Evolutionary conservation across 2,113 vertebrate genomes (phyloP).

Genomic region (Nothobranchius kuhntae): DNA sequence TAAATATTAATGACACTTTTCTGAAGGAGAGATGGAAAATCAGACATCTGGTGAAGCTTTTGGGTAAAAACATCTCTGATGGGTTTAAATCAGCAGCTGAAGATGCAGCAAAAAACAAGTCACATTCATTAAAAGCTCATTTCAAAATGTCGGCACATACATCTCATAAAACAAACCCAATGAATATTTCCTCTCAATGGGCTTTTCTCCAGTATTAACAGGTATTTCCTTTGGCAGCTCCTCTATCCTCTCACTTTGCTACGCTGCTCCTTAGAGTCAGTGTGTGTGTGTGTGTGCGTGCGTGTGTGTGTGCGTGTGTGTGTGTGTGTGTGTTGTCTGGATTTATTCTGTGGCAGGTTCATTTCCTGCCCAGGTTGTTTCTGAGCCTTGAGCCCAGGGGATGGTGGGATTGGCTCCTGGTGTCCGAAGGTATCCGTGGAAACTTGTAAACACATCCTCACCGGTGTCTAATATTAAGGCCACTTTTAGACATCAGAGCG

Average conservation of each 20-base stretch:
- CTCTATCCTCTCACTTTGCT: conserved; percentile 55
- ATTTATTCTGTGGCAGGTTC: conserved; percentile 21
- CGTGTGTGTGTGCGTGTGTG: too few relatives aligned
- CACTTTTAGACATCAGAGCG: conserved; percentile 28
- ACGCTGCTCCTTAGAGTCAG: conserved; percentile 56
- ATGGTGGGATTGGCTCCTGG: conserved; percentile 22
- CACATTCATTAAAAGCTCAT: neutral
- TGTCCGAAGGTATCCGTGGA: conserved; percentile 21
- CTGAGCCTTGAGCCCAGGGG: conserved; percentile 25
- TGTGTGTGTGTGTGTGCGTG: conserved; percentile 4
- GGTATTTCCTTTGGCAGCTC: conserved; percentile 59
- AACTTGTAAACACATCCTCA: conserved; percentile 46
- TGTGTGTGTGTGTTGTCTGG: conserved; percentile 24
- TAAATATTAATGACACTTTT: neutral
- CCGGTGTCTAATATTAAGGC: conserved; percentile 40
- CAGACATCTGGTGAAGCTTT: conserved; percentile 13
- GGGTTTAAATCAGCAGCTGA: neutral
- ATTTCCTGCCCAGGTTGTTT: conserved; percentile 53
- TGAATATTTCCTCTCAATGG: conserved; percentile 43
- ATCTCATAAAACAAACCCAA: conserved; percentile 28
- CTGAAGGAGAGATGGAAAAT: conserved; percentile 2
- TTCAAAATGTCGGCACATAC: conserved; percentile 25
- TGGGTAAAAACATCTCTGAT: neutral
- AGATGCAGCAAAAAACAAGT: neutral
- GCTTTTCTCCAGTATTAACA: conserved; percentile 33